Evolutionary conservation across 2,113 vertebrate genomes (phyloP).

Genomic region (Dromas ardeola): DNA sequence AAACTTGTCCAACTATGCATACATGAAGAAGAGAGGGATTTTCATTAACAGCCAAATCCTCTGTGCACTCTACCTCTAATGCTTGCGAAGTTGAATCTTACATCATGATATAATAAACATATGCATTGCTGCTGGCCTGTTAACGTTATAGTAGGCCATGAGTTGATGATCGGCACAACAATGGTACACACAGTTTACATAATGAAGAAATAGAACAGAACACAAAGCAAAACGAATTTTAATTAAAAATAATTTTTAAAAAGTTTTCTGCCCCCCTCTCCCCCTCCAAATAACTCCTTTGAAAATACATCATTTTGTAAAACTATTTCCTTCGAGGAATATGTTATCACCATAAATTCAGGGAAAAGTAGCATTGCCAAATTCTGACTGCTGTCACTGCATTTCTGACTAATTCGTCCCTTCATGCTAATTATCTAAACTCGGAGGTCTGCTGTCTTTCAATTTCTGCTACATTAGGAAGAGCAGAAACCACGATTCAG

Average conservation of each 20-base stretch:
- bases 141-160: not conserved
- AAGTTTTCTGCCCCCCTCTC: rapidly evolving
- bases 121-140: not conserved
- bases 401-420: not conserved
- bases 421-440: not conserved
- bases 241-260: not conserved
- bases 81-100: not conserved
- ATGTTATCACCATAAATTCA: not conserved
- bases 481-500: not conserved
- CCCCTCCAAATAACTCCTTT: not conserved
- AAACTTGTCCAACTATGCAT: not conserved
- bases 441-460: not conserved
- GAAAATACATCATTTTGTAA: not conserved
- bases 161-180: not conserved
- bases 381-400: not conserved
- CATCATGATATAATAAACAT: rapidly evolving
- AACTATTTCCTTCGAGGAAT: not conserved
- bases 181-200: not conserved
- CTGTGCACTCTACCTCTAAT: not conserved
- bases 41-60: not conserved
- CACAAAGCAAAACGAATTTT: not conserved
- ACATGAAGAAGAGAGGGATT: not conserved
- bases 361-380: not conserved
- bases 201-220: not conserved
- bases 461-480: not conserved